phyloP scores from a whole-genome alignment of 2,888 invertebrate genomes.

The Diarsia mendica region DNA sequence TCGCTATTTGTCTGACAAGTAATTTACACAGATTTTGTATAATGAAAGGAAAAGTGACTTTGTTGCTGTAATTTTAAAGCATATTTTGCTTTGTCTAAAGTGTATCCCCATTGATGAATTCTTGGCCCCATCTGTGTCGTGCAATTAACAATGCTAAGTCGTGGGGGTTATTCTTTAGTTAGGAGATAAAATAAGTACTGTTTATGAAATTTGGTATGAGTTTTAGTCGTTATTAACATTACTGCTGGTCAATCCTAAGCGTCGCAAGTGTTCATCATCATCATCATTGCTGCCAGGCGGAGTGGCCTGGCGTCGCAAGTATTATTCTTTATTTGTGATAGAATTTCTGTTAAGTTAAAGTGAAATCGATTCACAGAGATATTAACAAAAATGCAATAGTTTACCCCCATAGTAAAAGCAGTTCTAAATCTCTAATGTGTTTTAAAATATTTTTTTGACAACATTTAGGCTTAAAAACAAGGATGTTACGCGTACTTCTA shows the following conservation, averaged over 20 bases:
- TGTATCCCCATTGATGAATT: conserved; percentile 70
- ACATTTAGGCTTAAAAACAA: not conserved
- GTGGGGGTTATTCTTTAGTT: conserved; percentile 57
- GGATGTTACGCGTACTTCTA: not conserved
- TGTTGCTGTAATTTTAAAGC: conserved; percentile 21
- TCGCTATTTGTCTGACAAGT: conserved; percentile 56
- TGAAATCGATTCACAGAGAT: too few species aligned
- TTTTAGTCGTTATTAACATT: not conserved
- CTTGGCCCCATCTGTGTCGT: conserved; percentile 72
- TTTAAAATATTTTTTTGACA: not conserved
- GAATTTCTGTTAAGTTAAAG: not conserved
- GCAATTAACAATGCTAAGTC: conserved; percentile 73
- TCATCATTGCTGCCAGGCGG: too few species aligned
- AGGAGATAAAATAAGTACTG: not conserved
- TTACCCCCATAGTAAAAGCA: too few species aligned
- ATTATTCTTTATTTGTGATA: not conserved
- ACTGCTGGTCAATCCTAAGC: too few species aligned
- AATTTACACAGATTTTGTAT: conserved; percentile 46
- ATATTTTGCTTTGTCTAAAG: conserved; percentile 45
- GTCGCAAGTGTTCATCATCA: not conserved
- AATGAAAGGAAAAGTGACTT: conserved; percentile 30
- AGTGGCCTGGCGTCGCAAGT: not conserved
- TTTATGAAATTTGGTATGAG: not conserved
- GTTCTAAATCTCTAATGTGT: not conserved
- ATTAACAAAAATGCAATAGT: too few species aligned